Evolutionary conservation across 2,888 invertebrate species (phyloP).

Genomic region (Stramonita haemastoma): DNA sequence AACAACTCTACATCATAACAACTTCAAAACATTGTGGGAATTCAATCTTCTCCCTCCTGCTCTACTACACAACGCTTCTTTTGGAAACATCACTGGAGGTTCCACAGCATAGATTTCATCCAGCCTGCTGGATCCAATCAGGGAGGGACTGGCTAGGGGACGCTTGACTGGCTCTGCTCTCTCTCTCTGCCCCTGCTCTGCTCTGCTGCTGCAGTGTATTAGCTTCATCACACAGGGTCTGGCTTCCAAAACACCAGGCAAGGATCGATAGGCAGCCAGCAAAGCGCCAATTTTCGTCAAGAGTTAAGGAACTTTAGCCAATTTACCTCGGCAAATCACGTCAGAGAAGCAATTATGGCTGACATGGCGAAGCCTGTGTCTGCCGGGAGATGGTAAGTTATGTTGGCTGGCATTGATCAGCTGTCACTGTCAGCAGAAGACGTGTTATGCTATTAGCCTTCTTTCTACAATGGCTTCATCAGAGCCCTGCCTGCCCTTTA

Average conservation of each 20-base stretch:
- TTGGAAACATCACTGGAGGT: no score
- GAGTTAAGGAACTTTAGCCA: slow-evolving; percentile 33
- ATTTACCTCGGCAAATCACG: slow-evolving; percentile 38
- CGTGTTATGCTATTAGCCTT: not conserved
- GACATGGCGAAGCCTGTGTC: not conserved
- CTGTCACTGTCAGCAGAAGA: not conserved
- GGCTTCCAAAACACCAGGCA: not conserved
- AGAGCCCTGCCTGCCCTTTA: not conserved
- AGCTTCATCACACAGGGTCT: slow-evolving; percentile 30
- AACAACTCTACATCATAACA: no score
- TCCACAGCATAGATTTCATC: no score
- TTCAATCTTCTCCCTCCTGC: not conserved
- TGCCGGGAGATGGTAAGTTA: not conserved
- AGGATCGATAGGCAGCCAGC: slow-evolving; percentile 31
- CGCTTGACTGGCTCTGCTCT: no score
- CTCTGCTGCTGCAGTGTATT: slow-evolving; percentile 19
- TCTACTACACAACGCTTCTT: not conserved
- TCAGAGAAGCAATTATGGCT: slow-evolving; percentile 22
- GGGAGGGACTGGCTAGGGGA: not conserved
- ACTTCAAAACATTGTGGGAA: no score
- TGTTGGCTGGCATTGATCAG: not conserved
- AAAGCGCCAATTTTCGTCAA: slow-evolving; percentile 37
- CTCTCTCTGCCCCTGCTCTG: not conserved
- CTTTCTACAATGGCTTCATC: slow-evolving; percentile 1
- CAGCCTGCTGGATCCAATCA: not conserved